These are phyloP conservation scores for Apodemia zela DNA, from an alignment of 2,888 invertebrate species.

Conservation along the genomic window DNA sequence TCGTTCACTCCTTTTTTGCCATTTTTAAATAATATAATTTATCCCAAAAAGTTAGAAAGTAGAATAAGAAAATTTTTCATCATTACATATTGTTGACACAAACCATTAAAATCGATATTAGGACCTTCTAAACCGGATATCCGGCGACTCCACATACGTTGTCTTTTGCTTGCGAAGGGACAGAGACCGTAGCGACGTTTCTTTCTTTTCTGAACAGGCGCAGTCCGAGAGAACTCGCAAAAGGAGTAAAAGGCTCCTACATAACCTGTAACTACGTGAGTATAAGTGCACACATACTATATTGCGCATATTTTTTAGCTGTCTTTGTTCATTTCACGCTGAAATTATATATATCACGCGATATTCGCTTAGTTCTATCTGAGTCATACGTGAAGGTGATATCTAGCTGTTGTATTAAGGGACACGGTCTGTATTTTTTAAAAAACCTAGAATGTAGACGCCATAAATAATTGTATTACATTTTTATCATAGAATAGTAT, in stretches of 20 bases:
- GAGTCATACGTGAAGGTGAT: conserved; percentile 43
- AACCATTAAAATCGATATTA: conserved; percentile 37
- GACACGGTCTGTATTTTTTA: conserved; percentile 27
- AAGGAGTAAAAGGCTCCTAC: conserved; percentile 81
- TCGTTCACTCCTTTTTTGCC: background rate
- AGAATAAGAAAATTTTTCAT: conserved; percentile 19
- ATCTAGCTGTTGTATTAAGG: conserved; percentile 29
- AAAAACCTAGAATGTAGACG: conserved; percentile 32
- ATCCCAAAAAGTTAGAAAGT: background rate
- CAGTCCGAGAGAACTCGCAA: conserved; percentile 78
- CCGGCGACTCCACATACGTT: conserved; percentile 75
- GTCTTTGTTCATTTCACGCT: conserved; percentile 40
- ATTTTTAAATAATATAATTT: background rate
- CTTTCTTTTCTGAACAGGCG: conserved; percentile 80
- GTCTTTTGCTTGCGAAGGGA: conserved; percentile 72
- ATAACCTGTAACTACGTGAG: conserved; percentile 80
- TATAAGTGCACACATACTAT: conserved; percentile 55
- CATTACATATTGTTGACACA: background rate
- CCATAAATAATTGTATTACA: conserved; percentile 22
- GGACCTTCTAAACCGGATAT: conserved; percentile 59
- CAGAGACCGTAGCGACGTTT: conserved; percentile 74
- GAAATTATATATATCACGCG: conserved; percentile 38
- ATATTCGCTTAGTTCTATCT: conserved; percentile 38
- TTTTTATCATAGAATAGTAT: conserved; percentile 5
- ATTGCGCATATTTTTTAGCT: conserved; percentile 39